Evolutionary conservation across 2,797 vertebrate genomes (phyloP).

Genomic region (Linurgus olivaceus): DNA sequence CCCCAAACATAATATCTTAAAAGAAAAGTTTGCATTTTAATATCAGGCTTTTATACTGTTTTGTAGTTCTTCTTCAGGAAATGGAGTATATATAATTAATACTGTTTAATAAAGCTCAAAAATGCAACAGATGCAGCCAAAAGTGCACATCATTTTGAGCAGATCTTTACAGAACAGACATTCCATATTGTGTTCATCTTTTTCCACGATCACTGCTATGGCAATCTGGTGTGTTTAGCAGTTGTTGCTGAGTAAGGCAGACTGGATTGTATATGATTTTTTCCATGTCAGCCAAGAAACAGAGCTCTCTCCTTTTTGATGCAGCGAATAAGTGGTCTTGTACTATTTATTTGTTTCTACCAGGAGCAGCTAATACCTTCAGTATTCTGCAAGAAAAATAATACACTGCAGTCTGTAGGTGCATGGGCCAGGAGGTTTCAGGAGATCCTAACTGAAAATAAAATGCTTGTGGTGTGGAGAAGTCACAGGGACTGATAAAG

Average conservation of each 20-base stretch:
- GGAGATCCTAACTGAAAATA: not conserved
- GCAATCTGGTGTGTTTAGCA: conserved; percentile 70
- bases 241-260: conserved; percentile 71
- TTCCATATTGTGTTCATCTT: conserved; percentile 74
- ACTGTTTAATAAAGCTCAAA: conserved; percentile 70
- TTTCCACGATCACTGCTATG: conserved; percentile 64
- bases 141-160: conserved; percentile 69
- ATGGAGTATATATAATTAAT: conserved; percentile 64
- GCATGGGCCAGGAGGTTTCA: not conserved
- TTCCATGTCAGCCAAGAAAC: conserved; percentile 66
- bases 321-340: conserved; percentile 2
- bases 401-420: not conserved
- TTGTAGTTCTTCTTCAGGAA: conserved; percentile 31
- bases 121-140: conserved; percentile 71
- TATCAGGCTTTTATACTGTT: not conserved
- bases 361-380: not conserved
- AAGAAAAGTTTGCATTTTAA: conserved; percentile 22
- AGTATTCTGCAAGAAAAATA: not conserved
- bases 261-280: conserved; percentile 70
- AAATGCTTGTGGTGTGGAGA: not conserved
- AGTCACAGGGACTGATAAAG: not conserved
- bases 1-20: not conserved
- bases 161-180: conserved; percentile 73
- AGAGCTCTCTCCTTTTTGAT: conserved; percentile 30
- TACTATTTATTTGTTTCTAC: not conserved